A percentile compares a stretch with the other conserved stretches of the same genome.
Conservation (phyloP, 2,113 vertebrate genomes). For the Sceloporus tristichus region DNA sequence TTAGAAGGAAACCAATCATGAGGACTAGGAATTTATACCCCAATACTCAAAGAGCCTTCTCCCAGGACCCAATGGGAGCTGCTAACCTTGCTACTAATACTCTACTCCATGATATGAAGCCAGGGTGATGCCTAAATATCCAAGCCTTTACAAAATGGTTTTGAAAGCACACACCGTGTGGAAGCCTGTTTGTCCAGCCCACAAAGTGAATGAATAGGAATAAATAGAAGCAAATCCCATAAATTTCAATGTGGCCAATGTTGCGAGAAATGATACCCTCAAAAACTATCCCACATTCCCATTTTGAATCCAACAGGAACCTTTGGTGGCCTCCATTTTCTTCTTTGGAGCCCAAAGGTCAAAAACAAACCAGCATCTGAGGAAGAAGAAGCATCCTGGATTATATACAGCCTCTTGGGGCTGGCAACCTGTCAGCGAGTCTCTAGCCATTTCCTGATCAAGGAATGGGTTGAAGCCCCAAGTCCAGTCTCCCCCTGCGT, state of each 20-base stretch:
- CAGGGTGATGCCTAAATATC: not conserved
- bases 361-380: not conserved
- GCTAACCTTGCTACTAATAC: not conserved
- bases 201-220: not conserved
- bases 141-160: not conserved
- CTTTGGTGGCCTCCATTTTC: fast-evolving
- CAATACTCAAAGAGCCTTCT: too few species aligned
- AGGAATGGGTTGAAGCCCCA: too few species aligned
- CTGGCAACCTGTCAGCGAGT: not conserved
- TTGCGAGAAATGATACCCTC: not conserved
- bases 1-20: not conserved
- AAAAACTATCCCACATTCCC: not conserved
- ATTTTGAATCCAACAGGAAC: too few species aligned
- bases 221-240: not conserved
- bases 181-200: not conserved
- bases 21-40: not conserved
- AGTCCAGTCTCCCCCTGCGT: too few species aligned
- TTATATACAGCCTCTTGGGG: too few species aligned
- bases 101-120: not conserved
- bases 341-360: not conserved
- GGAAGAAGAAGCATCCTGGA: not conserved
- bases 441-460: not conserved
- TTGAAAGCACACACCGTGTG: too few species aligned
- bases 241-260: not conserved
- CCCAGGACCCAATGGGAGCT: not conserved